These are phyloP conservation scores for Neodontobutis hainanensis DNA, from an alignment of 2,113 vertebrate genomes.

Conservation along the genomic window DNA sequence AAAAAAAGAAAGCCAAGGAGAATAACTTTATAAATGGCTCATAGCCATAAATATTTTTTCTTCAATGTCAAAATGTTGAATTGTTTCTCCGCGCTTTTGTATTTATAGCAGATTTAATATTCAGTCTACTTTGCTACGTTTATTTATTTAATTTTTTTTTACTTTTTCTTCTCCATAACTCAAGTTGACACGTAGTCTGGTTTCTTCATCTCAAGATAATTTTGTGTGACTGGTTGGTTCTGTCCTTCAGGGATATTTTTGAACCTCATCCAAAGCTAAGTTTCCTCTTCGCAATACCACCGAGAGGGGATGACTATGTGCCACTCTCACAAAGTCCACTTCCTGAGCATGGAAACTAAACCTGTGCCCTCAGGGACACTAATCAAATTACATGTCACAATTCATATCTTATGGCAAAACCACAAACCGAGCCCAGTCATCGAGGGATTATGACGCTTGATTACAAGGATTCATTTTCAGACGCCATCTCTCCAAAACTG, in stretches of 20 bases:
- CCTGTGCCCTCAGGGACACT: constrained; percentile 37
- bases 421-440: constrained; percentile 29
- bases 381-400: constrained; percentile 66
- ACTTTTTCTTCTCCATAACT: constrained; percentile 30
- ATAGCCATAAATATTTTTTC: constrained; percentile 44
- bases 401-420: constrained; percentile 50
- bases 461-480: constrained; percentile 64
- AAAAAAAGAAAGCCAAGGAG: constrained; percentile 13
- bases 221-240: constrained; percentile 55
- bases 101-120: constrained; percentile 17
- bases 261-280: constrained; percentile 25
- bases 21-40: constrained; percentile 35
- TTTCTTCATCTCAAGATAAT: constrained; percentile 58
- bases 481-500: constrained; percentile 30
- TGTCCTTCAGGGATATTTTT: constrained; percentile 52
- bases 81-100: constrained; percentile 22
- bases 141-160: constrained; percentile 45
- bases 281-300: constrained; percentile 12
- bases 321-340: constrained; percentile 37
- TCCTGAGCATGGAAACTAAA: constrained; percentile 39
- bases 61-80: constrained; percentile 45
- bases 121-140: constrained; percentile 20
- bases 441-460: constrained; percentile 62
- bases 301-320: constrained; percentile 36
- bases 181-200: constrained; percentile 22